Evolutionary conservation across 2,888 invertebrate genomes (phyloP), one percentile per base, ranked within the genome.

Genomic region (Amorpha juglandis): DNA sequence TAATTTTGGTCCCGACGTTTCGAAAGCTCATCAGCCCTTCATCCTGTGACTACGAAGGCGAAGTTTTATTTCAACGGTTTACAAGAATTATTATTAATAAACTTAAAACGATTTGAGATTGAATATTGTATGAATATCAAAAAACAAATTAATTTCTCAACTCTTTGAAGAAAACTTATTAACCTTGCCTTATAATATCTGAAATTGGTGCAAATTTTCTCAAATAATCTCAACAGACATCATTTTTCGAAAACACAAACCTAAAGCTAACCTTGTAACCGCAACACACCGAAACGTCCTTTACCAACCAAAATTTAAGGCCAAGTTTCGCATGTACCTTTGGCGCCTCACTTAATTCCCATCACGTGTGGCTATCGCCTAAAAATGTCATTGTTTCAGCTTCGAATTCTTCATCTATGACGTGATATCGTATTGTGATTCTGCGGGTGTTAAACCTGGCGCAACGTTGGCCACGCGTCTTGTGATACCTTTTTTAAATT

Each of bases 341-440:
- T 42, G 51, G 51, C 62, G 51, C 35, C 51, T 42, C 47, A 47
- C 48, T 58, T 52, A 67, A 89, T 89, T 87, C 90, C 50, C 68
- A 74, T 82, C 91, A 90, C 91, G 90, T 77, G 73, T 79, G 68
- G 70, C 75, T 70, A 74, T 72, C 79, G 76, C 77, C 82, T 75
- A 71, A 84, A 89, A 84, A 87, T 87, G 84, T 84, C 86, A 91
- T 91, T 91, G 91, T 91, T 89, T 89, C 86, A 86, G 85, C 86
- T 7, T 88, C 81, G 89, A 88, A 90, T 90, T 89, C 90, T 80
- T 83, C 75, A 80, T 83, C 84, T 89, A 85, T 91, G 90, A 90
- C 90, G 91, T 80, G 84, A 84, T 81, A 79, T 73, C 85, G 68
- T 74, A 71, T 72, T 66, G 71, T 70, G 66, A 74, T 73, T 71